Evolutionary conservation across 2,888 invertebrate genomes (phyloP).

Genomic region (Spatulosminthurus flaviceps): DNA sequence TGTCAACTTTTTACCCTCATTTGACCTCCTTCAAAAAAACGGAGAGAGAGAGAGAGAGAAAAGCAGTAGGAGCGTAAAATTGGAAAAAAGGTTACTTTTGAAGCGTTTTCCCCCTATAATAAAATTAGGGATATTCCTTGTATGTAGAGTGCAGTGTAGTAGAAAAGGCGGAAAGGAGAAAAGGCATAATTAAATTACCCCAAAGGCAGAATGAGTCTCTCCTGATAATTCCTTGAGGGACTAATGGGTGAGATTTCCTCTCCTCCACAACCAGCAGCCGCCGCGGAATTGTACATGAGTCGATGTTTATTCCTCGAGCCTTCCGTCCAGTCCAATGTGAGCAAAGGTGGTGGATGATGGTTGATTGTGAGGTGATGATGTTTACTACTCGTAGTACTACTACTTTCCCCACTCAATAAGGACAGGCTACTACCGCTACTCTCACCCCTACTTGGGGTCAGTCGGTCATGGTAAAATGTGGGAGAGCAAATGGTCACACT

Average conservation of each 20-base stretch:
- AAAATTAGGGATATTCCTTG: no score
- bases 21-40: no score
- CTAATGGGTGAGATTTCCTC: conserved; percentile 29
- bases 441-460: not conserved
- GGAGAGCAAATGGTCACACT: not conserved
- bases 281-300: no score
- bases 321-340: conserved; percentile 38
- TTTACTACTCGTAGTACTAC: conserved; percentile 5
- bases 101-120: no score
- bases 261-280: conserved; percentile 25
- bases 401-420: not conserved
- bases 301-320: conserved; percentile 1
- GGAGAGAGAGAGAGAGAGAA: no score
- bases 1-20: no score
- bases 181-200: no score
- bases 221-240: conserved; percentile 41
- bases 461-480: not conserved
- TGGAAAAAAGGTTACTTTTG: no score
- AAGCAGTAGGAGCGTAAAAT: no score
- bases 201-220: conserved; percentile 37
- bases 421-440: not conserved
- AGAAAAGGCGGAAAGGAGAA: no score
- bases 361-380: conserved; percentile 20
- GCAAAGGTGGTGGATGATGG: conserved; percentile 27
- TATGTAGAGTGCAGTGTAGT: no score